These are phyloP conservation scores for Orthonyx spaldingii DNA, from an alignment of 2,113 vertebrate genomes.

Conservation along the genomic window DNA sequence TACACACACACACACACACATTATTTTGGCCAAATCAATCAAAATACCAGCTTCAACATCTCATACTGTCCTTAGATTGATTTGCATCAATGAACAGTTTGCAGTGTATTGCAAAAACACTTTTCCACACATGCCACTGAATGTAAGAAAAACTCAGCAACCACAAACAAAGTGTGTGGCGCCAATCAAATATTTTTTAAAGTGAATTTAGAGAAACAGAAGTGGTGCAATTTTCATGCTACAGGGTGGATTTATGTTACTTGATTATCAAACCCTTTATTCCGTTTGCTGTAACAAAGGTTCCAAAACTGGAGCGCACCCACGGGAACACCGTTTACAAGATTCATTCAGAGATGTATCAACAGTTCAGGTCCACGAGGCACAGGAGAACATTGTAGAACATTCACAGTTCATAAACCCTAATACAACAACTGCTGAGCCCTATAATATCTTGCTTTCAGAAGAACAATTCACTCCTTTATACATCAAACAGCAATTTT, in stretches of 20 bases:
- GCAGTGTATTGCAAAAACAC: neutral
- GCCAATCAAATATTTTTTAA: neutral
- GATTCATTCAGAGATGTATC: neutral
- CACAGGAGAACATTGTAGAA: conserved; percentile 23
- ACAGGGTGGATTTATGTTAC: neutral
- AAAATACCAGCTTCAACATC: neutral
- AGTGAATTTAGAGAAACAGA: neutral
- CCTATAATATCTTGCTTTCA: neutral
- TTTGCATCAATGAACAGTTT: neutral
- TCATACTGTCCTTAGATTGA: neutral
- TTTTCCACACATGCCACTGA: neutral
- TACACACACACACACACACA: neutral
- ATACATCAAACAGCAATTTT: conserved; percentile 46
- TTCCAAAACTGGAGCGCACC: neutral
- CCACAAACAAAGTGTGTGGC: neutral
- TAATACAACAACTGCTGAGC: neutral
- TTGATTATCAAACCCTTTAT: conserved; percentile 9
- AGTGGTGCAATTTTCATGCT: neutral
- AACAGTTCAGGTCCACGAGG: neutral
- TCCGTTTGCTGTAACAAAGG: conserved; percentile 18
- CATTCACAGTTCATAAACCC: conserved; percentile 30
- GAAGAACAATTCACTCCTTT: conserved; percentile 46
- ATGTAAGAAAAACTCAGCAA: neutral
- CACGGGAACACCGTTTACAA: neutral
- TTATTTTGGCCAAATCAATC: neutral